A percentile compares a stretch with the other conserved stretches of the same genome.
Evolutionary conservation across 2,113 vertebrate species (phyloP).

Genomic region (Clinocottus analis): DNA sequence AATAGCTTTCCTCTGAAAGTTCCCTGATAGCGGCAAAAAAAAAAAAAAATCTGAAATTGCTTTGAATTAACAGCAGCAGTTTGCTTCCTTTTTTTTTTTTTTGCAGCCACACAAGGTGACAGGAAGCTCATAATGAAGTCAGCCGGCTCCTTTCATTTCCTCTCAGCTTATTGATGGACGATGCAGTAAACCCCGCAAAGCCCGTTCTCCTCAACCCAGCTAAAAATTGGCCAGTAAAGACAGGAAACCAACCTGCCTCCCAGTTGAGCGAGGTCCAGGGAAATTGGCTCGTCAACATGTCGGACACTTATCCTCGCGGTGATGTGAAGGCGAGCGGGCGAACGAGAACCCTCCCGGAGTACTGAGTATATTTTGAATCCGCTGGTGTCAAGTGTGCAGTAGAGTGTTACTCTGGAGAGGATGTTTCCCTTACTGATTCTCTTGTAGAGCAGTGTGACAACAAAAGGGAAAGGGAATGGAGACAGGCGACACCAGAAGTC

Average conservation of each 20-base stretch:
- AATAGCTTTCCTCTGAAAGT: background rate
- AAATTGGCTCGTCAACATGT: conserved; percentile 38
- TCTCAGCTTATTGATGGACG: conserved; percentile 28
- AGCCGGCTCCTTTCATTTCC: conserved; percentile 14
- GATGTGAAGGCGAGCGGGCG: conserved; percentile 18
- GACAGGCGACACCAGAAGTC: conserved; percentile 39
- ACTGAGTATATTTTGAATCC: conserved; percentile 47
- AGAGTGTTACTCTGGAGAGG: conserved; percentile 55
- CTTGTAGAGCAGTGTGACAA: conserved; percentile 53
- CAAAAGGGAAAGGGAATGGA: conserved; percentile 62
- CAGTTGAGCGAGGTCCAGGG: conserved; percentile 28
- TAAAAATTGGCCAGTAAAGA: conserved; percentile 1
- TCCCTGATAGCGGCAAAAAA: background rate
- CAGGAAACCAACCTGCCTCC: conserved; percentile 5
- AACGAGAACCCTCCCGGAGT: conserved; percentile 29
- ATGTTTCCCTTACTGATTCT: conserved; percentile 59
- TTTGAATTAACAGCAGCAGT: background rate
- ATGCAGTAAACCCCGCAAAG: conserved; percentile 6
- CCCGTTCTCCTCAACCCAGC: conserved; percentile 30
- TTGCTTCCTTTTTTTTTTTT: background rate
- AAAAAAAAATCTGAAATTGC: background rate
- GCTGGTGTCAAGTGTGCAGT: conserved; percentile 55
- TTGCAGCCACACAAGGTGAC: background rate
- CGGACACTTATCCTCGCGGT: conserved; percentile 38
- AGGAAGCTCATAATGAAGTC: conserved; percentile 8